phyloP scores from a whole-genome alignment of 2,888 invertebrate genomes.

The Elysia crispata region DNA sequence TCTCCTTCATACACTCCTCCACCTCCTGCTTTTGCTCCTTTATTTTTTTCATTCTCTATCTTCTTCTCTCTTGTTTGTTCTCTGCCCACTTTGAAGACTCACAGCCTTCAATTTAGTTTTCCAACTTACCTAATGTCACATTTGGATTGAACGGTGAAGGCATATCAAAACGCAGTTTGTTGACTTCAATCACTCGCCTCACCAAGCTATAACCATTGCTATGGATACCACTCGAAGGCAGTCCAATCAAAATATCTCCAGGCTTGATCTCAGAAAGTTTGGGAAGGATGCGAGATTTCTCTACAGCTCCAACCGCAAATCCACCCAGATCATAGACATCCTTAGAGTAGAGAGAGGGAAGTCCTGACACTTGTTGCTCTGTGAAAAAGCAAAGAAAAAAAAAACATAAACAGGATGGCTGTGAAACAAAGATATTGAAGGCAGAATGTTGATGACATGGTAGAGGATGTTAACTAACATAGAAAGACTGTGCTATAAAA shows the following conservation, averaged over 20 bases:
- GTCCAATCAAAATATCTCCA: conserved; percentile 90
- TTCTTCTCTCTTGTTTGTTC: too few species aligned
- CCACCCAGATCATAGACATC: conserved; percentile 97
- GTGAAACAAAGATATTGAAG: neutral
- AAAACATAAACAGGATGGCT: neutral
- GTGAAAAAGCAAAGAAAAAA: neutral
- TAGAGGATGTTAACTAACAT: too few species aligned
- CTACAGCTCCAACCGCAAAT: conserved; percentile 95
- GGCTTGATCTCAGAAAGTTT: conserved; percentile 81
- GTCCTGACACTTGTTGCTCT: conserved; percentile 40
- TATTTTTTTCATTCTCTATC: too few species aligned
- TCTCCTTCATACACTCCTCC: too few species aligned
- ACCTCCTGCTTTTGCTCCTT: too few species aligned
- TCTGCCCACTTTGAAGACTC: too few species aligned
- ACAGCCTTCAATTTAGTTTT: too few species aligned
- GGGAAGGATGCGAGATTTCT: conserved; percentile 86
- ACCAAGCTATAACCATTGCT: conserved; percentile 96
- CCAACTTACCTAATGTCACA: conserved; percentile 83
- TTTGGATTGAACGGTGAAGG: conserved; percentile 83
- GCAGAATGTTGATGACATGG: neutral
- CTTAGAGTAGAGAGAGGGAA: conserved; percentile 89
- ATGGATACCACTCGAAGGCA: conserved; percentile 94
- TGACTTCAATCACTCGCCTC: conserved; percentile 85
- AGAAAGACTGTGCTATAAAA: too few species aligned
- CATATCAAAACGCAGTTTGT: conserved; percentile 84